Base-by-base conservation (phyloP, 2,113 vertebrate genomes). In the Reinhardtius hippoglossoides region DNA sequence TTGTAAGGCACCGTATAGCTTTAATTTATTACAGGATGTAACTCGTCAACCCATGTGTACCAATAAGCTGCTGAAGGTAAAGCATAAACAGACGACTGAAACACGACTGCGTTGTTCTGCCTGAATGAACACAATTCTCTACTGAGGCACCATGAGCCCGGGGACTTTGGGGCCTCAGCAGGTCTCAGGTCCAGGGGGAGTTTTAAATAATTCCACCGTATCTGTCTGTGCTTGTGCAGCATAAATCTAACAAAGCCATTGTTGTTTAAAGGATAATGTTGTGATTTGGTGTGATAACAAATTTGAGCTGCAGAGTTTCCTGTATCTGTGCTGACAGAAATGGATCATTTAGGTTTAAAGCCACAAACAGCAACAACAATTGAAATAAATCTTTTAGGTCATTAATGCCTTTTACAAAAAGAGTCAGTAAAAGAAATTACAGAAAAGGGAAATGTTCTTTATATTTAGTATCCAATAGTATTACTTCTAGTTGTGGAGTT, bases 51-150 rank as follows among this genome's bases (percentile, higher is more conserved):
- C 71, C 62, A 55, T 66, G 58, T 80, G 26, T 16, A n/a, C 42
- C 27, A 66, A 66, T 58, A 44, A 71, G 46, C 54, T 21, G 1
- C 23, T 44, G 56, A 64, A 62, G 16, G 18, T 31, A 40, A 78
- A 75, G 13, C 35, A 62, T 27, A 58, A 80, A 74, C 23, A 48
- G 64, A 15, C 63, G 35, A 64, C 26, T 26, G 35, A 44, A 76
- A 40, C 48, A 59, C 14, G 50, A 37, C 44, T 60, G 68, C 20
- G 37, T n/a, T 24, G 69, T 67, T 82, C 42, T 59, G 48, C 54
- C 24, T 42, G 60, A 16, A 26, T 27, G 12, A 71, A 52, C 48
- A 57, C 58, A 64, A n/a, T 21, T 15, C 13, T 31, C 14, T 1
- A 15, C 58, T 54, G 9, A 66, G 26, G 9, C 4, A 55, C 26